Percentiles rank a stretch among this genome's conserved stretches.
Evolutionary conservation across 2,888 invertebrate species (phyloP).

Genomic region (Zaprionus bogoriensis): DNA sequence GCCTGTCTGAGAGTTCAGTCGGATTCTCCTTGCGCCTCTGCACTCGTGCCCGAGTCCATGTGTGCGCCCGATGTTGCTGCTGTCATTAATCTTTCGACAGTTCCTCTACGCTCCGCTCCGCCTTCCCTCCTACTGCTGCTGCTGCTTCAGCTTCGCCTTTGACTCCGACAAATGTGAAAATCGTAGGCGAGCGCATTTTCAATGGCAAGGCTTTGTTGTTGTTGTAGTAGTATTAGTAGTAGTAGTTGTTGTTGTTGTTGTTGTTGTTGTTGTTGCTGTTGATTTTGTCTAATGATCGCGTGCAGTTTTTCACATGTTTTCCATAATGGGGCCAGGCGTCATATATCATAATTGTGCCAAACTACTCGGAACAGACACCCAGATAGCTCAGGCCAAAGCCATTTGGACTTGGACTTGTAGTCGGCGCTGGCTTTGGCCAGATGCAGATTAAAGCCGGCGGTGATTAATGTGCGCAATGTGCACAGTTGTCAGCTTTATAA

Average conservation of each 20-base stretch:
- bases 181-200: constrained; percentile 58
- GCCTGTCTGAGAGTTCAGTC: neutral
- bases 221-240: constrained; percentile 19
- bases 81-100: constrained; percentile 74
- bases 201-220: constrained; percentile 70
- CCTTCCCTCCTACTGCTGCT: too few relatives aligned
- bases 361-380: constrained; percentile 52
- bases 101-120: constrained; percentile 3
- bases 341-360: constrained; percentile 78
- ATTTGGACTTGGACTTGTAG: constrained; percentile 18
- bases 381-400: constrained; percentile 19
- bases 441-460: constrained; percentile 62
- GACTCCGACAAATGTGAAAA: constrained; percentile 34
- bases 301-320: constrained; percentile 72
- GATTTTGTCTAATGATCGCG: constrained; percentile 76
- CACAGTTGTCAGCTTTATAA: constrained; percentile 64
- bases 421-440: constrained; percentile 46
- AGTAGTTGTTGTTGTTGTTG: constrained; percentile 16
- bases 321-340: constrained; percentile 58
- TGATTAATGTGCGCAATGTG: constrained; percentile 64
- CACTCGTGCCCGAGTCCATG: constrained; percentile 51
- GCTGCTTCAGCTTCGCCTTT: neutral
- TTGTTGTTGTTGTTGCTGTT: constrained; percentile 20
- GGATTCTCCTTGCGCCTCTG: constrained; percentile 9
- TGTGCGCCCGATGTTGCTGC: constrained; percentile 51